Evolutionary conservation across 92 coral and sea anemone species (phyloP).

Genomic region (Siderastrea radians): DNA sequence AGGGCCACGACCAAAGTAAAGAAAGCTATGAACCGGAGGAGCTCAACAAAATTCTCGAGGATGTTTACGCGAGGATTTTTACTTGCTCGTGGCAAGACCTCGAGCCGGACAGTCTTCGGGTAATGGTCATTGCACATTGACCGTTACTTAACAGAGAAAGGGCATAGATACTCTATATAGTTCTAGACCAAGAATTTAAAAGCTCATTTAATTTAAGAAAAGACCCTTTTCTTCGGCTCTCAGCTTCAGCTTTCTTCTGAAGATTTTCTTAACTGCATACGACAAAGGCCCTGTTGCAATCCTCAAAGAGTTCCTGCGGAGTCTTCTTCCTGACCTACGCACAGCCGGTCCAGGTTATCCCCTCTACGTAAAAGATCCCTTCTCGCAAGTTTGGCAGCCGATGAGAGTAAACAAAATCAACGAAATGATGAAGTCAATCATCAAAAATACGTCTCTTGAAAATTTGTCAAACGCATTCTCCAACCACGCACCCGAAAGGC

Average conservation of each 20-base stretch:
- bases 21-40: slow-evolving; percentile 25
- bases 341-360: not conserved
- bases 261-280: slow-evolving; percentile 69
- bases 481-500: not conserved
- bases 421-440: slow-evolving; percentile 59
- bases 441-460: slow-evolving; percentile 33
- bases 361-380: not conserved
- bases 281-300: slow-evolving; percentile 63
- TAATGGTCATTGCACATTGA: slow-evolving; percentile 40
- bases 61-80: slow-evolving; percentile 30
- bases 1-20: not conserved
- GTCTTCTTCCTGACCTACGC: not conserved
- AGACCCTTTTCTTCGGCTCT: slow-evolving; percentile 44
- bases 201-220: slow-evolving; percentile 50
- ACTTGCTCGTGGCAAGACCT: slow-evolving; percentile 35
- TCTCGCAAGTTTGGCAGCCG: slow-evolving; percentile 41
- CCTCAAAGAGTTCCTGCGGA: slow-evolving; percentile 47
- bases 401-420: slow-evolving; percentile 50
- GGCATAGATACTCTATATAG: slow-evolving; percentile 21
- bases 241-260: slow-evolving; percentile 54
- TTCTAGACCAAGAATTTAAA: slow-evolving; percentile 21
- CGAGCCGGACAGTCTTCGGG: slow-evolving; percentile 61
- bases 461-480: no score
- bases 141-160: slow-evolving; percentile 36
- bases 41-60: slow-evolving; percentile 23